These are phyloP conservation scores for Drosophila nr. perissopoda DNA, from an alignment of 2,888 invertebrate genomes.

Conservation along the genomic window DNA sequence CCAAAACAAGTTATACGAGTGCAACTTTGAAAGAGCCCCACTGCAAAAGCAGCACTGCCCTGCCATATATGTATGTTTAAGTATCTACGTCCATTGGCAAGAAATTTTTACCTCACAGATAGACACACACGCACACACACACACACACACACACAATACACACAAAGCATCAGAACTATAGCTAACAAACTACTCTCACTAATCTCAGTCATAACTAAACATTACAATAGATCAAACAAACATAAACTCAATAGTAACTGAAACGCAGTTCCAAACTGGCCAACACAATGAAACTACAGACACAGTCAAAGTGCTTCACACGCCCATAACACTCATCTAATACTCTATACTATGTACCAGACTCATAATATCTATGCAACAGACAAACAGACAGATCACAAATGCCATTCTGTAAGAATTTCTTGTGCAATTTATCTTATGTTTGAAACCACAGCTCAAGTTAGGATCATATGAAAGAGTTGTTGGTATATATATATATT, in stretches of 20 bases:
- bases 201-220: constrained; percentile 50
- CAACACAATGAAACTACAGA: constrained; percentile 75
- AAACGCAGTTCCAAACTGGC: constrained; percentile 71
- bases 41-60: constrained; percentile 37
- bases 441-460: constrained; percentile 31
- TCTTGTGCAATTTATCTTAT: constrained; percentile 69
- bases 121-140: constrained; percentile 15
- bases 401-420: constrained; percentile 67
- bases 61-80: constrained; percentile 59
- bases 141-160: constrained; percentile 18
- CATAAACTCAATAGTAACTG: constrained; percentile 75
- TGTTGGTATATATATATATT: constrained; percentile 20
- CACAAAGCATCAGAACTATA: constrained; percentile 33
- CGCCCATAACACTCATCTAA: constrained; percentile 36
- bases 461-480: constrained; percentile 21
- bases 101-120: constrained; percentile 54
- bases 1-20: constrained; percentile 42
- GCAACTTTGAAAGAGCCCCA: constrained; percentile 40
- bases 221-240: constrained; percentile 62
- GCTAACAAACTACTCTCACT: constrained; percentile 40
- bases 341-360: constrained; percentile 31
- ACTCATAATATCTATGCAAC: constrained; percentile 30
- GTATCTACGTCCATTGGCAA: constrained; percentile 58
- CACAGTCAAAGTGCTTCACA: constrained; percentile 67
- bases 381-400: constrained; percentile 19